Conservation (phyloP, 1,140 invertebrate genomes). For the Papilio polytes region DNA sequence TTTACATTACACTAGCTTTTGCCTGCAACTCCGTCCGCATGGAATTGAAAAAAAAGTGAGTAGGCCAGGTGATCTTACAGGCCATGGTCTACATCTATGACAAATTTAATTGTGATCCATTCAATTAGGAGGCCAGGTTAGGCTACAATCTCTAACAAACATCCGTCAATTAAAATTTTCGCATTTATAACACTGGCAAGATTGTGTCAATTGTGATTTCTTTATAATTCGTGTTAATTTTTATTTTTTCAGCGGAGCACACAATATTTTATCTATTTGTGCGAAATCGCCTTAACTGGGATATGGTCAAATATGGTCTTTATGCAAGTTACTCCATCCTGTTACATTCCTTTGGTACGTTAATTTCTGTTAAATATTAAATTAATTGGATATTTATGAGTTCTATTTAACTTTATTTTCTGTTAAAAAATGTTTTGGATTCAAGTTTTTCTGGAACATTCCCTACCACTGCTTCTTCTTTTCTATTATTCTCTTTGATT, state of each 20-base stretch:
- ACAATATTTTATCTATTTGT: constrained; percentile 88
- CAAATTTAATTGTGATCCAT: too few species aligned
- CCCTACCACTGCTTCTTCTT: too few species aligned
- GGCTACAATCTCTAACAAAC: too few species aligned
- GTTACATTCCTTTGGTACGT: constrained; percentile 71
- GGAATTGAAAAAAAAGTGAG: too few species aligned
- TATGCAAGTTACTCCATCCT: constrained; percentile 71
- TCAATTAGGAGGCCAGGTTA: too few species aligned
- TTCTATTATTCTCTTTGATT: not conserved
- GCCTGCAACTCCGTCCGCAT: too few species aligned
- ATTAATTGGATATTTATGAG: not conserved
- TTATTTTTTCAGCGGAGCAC: constrained; percentile 75
- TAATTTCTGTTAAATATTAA: not conserved
- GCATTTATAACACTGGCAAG: too few species aligned
- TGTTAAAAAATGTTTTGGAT: not conserved
- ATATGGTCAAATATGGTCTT: constrained; percentile 88
- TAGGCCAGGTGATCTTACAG: too few species aligned
- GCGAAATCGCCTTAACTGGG: constrained; percentile 89
- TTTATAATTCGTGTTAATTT: not conserved
- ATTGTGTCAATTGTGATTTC: not conserved
- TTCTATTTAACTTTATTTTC: not conserved
- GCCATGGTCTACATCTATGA: too few species aligned
- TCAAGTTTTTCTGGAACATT: too few species aligned
- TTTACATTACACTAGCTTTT: too few species aligned
- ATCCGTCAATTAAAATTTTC: too few species aligned